These are phyloP conservation scores for Diachasma alloeum DNA, from an alignment of 1,140 invertebrate species.

Conservation along the genomic window DNA sequence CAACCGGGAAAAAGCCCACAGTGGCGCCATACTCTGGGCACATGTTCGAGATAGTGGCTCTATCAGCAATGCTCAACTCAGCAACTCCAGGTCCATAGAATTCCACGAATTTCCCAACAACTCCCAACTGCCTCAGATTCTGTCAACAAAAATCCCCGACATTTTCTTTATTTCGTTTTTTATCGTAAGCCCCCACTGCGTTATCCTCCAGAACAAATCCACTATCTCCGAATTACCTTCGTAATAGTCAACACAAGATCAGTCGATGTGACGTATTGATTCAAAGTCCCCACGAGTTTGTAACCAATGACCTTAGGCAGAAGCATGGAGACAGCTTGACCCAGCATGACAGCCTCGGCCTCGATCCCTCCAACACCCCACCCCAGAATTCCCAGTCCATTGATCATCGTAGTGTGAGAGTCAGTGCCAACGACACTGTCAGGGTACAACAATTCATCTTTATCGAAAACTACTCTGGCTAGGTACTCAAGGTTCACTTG, in stretches of 20 bases:
- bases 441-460: conserved; percentile 80
- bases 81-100: conserved; percentile 95
- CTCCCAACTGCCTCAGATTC: conserved; percentile 92
- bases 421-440: conserved; percentile 99
- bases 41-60: conserved; percentile 96
- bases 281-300: conserved; percentile 82
- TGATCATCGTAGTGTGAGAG: conserved; percentile 99
- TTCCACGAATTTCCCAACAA: conserved; percentile 98
- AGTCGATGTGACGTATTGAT: conserved; percentile 91
- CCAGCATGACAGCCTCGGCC: conserved; percentile 91
- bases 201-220: too few relatives aligned
- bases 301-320: conserved; percentile 96
- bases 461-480: conserved; percentile 92
- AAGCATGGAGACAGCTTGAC: conserved; percentile 96
- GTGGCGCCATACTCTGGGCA: conserved; percentile 98
- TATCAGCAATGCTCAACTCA: conserved; percentile 91
- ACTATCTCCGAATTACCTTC: conserved; percentile 72
- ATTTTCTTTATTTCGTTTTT: not conserved
- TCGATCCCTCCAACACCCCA: conserved; percentile 87
- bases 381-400: conserved; percentile 84
- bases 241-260: conserved; percentile 98
- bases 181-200: not conserved
- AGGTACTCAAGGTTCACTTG: conserved; percentile 98
- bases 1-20: conserved; percentile 95
- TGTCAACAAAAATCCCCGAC: conserved; percentile 56